Conservation (phyloP, 2,797 vertebrate genomes). For the Prionace glauca region DNA sequence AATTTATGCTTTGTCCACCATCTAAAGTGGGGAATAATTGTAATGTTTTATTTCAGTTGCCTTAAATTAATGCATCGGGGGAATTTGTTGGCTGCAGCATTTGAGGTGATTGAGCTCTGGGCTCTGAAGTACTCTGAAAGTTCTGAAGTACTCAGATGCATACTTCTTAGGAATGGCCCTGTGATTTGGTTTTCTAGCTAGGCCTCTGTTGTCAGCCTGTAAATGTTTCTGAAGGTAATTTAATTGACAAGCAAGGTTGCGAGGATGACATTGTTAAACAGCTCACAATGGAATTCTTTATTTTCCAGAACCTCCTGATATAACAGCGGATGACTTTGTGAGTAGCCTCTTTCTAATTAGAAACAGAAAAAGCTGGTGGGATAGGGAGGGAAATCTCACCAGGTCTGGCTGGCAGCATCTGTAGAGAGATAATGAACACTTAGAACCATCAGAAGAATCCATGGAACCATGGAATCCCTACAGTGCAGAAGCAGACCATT, state of each 20-base stretch:
- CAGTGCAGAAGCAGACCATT: too few relatives aligned
- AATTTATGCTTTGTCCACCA: too few relatives aligned
- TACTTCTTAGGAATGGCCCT: background rate
- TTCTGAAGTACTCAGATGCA: too few relatives aligned
- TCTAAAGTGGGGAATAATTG: background rate
- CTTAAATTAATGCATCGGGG: background rate
- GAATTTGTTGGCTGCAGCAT: background rate
- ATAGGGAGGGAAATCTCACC: too few relatives aligned
- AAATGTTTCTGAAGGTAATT: background rate
- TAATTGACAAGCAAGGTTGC: too few relatives aligned
- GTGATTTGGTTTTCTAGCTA: background rate
- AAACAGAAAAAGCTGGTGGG: too few relatives aligned
- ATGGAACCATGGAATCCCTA: too few relatives aligned
- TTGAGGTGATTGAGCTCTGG: background rate
- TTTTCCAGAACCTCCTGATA: conserved; percentile 51
- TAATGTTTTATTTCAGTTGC: background rate
- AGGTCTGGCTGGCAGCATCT: too few relatives aligned
- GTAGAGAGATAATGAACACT: too few relatives aligned
- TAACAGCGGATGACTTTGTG: conserved; percentile 59
- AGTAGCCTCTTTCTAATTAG: conserved; percentile 47
- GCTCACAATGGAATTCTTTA: background rate
- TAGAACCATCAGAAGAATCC: too few relatives aligned
- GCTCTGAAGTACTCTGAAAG: too few relatives aligned
- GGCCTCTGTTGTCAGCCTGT: background rate
- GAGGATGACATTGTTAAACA: background rate